Evolutionary conservation across 1,140 invertebrate genomes (phyloP), one percentile per base, ranked within the genome.

Genomic region (Drosophila baimaii): DNA sequence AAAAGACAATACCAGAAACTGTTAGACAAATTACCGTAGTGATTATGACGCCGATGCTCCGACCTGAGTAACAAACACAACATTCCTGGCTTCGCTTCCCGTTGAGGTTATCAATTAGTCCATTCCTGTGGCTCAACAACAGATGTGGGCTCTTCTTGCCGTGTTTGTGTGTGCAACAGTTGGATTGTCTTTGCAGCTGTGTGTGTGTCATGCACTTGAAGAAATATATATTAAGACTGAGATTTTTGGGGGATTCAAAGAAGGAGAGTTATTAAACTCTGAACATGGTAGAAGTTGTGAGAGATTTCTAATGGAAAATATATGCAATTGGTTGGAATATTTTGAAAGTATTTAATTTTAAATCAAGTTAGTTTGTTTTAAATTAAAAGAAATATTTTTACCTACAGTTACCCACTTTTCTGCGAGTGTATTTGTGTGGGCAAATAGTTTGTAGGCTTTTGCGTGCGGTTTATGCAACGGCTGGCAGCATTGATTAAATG

Each of bases 401-500:
- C n/a, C n/a, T n/a, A n/a, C n/a, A n/a, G n/a, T n/a, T 12, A 39
- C 13, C 15, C 12, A 1, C 6, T 12, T 54, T 63, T 64, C 55
- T 41, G 10, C 10, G 5, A 59, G 55, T 64, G 55, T 29, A 5
- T n/a, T 59, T 63, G 56, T 70, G 44, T 51, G 62, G 54, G 66
- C 39, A 76, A 71, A 83, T 68, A 83, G 71, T 79, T 83, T 69
- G 52, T 33, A 73, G 78, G 64, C 56, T 63, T 68, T 69, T 70
- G 66, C 68, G 72, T 79, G 66, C 69, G 81, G 77, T 69, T 79
- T 62, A 43, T 82, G 70, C 63, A 69, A 55, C 49, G 61, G 70
- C 75, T 75, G 75, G 37, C 59, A 64, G 68, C 76, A 77, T 88
- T 86, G 83, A 88, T 88, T 88, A 86, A 86, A 88, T 82, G 83